Conservation (phyloP, 2,113 vertebrate species). For the Ancistrus triradiatus region DNA sequence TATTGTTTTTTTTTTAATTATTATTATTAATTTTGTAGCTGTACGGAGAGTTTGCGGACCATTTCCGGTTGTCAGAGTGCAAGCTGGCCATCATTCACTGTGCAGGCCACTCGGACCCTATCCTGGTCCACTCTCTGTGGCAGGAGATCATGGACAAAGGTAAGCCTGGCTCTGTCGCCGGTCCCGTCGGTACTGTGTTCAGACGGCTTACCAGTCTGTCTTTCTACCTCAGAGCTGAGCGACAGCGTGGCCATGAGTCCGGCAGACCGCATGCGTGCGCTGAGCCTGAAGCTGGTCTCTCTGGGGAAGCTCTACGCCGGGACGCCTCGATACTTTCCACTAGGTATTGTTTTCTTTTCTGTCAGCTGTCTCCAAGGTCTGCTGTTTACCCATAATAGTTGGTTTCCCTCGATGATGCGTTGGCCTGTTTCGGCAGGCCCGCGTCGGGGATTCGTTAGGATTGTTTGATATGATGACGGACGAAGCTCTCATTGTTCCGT, state of each 20-base stretch:
- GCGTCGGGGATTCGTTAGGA: background rate
- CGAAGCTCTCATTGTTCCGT: no score
- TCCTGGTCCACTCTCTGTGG: conserved; percentile 93
- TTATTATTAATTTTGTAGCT: conserved; percentile 67
- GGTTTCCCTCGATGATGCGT: conserved; percentile 13
- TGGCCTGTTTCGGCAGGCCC: conserved; percentile 47
- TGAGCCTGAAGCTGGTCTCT: conserved; percentile 87
- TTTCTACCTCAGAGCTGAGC: conserved; percentile 72
- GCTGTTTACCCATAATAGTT: conserved; percentile 23
- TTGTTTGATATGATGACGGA: no score
- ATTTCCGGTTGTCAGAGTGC: conserved; percentile 91
- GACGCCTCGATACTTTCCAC: conserved; percentile 93
- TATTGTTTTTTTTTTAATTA: background rate
- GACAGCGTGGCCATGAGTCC: conserved; percentile 81
- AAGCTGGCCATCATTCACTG: conserved; percentile 97
- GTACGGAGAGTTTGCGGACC: conserved; percentile 94
- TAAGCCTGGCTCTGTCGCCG: conserved; percentile 35
- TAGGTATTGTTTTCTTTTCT: conserved; percentile 70
- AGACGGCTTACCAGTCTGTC: background rate
- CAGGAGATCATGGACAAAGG: conserved; percentile 96
- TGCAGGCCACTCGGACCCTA: conserved; percentile 88
- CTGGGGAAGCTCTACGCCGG: conserved; percentile 90
- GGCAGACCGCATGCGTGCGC: conserved; percentile 82
- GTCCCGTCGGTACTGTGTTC: background rate
- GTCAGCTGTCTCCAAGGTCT: background rate